phyloP scores from a whole-genome alignment of 2,888 invertebrate species.

The Itoplectis maculator region DNA sequence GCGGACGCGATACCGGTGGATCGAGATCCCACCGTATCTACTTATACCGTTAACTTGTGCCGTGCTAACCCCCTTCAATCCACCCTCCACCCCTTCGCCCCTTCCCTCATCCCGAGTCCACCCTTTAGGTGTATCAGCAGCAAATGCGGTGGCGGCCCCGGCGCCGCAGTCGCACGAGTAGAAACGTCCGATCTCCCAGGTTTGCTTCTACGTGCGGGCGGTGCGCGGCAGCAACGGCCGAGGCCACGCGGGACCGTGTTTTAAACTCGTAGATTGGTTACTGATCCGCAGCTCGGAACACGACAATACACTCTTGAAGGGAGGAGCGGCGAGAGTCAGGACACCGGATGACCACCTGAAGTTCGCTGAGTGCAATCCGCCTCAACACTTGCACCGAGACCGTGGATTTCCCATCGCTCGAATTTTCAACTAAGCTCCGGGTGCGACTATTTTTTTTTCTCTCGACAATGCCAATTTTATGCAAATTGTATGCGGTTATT shows the following conservation, averaged over 20 bases:
- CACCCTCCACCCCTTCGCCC: no score
- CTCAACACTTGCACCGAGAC: conserved; percentile 19
- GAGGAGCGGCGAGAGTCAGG: conserved; percentile 61
- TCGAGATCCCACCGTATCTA: conserved; percentile 57
- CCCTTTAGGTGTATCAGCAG: conserved; percentile 44
- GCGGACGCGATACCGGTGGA: conserved; percentile 42
- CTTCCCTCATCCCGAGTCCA: conserved; percentile 49
- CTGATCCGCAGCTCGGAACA: conserved; percentile 78
- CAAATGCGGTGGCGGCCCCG: conserved; percentile 33
- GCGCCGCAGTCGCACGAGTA: conserved; percentile 30
- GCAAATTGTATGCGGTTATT: neutral
- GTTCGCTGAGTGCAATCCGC: conserved; percentile 42
- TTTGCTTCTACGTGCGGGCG: no score
- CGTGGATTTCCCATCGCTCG: neutral
- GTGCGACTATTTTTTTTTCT: neutral
- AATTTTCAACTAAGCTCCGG: neutral
- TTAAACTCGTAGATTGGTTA: conserved; percentile 77
- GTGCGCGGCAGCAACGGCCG: no score
- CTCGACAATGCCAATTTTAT: neutral
- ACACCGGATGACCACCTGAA: conserved; percentile 48
- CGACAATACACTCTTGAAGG: conserved; percentile 80
- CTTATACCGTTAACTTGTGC: conserved; percentile 60
- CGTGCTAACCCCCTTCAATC: conserved; percentile 19
- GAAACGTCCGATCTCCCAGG: conserved; percentile 54
- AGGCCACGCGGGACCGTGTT: conserved; percentile 69